Evolutionary conservation across 2,797 vertebrate species (phyloP), one percentile per base, ranked within the genome.

Genomic region (Sebastolobus altivelis): DNA sequence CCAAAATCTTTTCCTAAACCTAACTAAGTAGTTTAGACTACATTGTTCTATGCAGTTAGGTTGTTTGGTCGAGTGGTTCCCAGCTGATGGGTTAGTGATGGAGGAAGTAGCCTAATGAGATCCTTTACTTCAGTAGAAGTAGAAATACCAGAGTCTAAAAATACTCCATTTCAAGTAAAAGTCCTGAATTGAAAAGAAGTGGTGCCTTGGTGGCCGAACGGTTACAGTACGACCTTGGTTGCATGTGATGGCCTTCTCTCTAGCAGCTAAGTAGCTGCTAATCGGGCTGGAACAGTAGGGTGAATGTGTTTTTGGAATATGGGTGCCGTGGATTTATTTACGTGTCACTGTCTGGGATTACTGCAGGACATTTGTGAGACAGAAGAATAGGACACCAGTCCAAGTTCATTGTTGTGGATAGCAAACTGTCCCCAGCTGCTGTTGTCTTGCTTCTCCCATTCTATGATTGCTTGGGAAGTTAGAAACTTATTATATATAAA

Each of bases 361-460:
- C 71, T 56, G 62, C 40, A 56, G 75, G 40, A 18, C 65, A 31
- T 76, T 75, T 69, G 4, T 22, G 62, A n/a, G 49, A 18, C 43
- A 46, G 43, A 52, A 38, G 13, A 73, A 59, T 3, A 54, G 27
- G 49, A 75, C 49, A 52, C 49, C 18, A 20, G 67, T 61, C 22
- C 14, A 83, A 59, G 65, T 40, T 67, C 7, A 43, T 12, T 59
- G 43, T 59, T 43, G 35, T 67, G 55, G 49, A 43, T 52, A 49
- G 52, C 35, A 79, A 79, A 68, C 66, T 60, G 49, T 27, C 78
- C 37, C 37, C 33, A 40, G 58, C 40, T 56, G 77, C 66, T 65
- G 31, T 35, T 31, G 33, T 6, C 58, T 33, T 59, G 13, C 31
- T 43, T 71, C 46, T 58, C 77, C 35, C 3, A 3, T 55, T 55